These are phyloP conservation scores for Drosophila santomea DNA, from an alignment of 1,140 invertebrate genomes.

Conservation along the genomic window DNA sequence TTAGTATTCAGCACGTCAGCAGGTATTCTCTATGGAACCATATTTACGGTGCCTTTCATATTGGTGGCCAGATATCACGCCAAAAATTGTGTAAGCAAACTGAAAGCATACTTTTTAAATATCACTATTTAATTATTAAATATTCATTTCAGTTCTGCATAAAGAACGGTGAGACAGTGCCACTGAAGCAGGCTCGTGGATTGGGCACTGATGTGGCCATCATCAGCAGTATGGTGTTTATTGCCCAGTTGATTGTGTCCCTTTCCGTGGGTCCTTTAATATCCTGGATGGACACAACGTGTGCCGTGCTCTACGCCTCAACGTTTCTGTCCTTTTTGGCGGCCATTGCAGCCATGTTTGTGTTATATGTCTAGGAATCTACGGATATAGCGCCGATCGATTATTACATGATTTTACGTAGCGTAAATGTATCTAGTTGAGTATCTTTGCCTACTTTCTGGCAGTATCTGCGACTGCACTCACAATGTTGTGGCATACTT, in stretches of 20 bases:
- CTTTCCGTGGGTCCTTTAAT: conserved; percentile 90
- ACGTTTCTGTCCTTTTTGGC: conserved; percentile 90
- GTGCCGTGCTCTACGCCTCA: conserved; percentile 89
- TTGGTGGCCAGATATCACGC: conserved; percentile 93
- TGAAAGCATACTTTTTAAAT: background rate
- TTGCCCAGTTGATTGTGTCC: conserved; percentile 92
- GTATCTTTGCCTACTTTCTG: conserved; percentile 54
- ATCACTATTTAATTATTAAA: background rate
- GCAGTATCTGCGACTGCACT: conserved; percentile 40
- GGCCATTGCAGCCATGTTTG: conserved; percentile 89
- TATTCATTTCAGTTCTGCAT: conserved; percentile 85
- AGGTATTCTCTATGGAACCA: conserved; percentile 93
- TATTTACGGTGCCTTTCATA: conserved; percentile 95
- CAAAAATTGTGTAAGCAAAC: conserved; percentile 87
- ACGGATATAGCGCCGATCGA: background rate
- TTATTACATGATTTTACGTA: conserved; percentile 21
- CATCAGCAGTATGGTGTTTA: conserved; percentile 92
- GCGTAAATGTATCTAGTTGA: conserved; percentile 9
- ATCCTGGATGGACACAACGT: conserved; percentile 88
- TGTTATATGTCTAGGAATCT: conserved; percentile 87
- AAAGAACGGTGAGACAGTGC: conserved; percentile 84
- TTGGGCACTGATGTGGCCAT: conserved; percentile 94
- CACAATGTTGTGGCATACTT: conserved; percentile 51
- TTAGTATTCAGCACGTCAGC: conserved; percentile 90
- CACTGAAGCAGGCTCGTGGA: conserved; percentile 87